Evolutionary conservation across 2,888 invertebrate species (phyloP).

Genomic region (Halocaridina rubra): DNA sequence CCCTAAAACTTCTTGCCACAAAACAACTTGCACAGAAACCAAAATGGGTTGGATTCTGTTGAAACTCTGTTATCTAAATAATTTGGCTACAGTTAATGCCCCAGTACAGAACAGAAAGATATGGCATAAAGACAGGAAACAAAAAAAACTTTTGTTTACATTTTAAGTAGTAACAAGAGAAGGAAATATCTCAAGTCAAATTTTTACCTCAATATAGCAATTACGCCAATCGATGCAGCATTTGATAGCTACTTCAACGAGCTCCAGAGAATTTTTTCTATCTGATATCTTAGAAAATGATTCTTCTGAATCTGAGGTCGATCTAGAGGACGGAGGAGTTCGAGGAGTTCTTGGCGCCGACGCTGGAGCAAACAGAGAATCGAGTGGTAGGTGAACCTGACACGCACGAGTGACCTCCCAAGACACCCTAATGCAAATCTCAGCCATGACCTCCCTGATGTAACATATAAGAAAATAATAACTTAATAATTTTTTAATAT

Average conservation of each 20-base stretch:
- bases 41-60: too few species aligned
- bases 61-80: too few species aligned
- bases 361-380: constrained; percentile 29
- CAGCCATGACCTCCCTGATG: constrained; percentile 37
- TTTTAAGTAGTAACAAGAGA: too few species aligned
- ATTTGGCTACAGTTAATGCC: too few species aligned
- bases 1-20: too few species aligned
- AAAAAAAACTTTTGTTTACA: too few species aligned
- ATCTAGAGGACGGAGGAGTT: not conserved
- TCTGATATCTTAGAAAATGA: not conserved
- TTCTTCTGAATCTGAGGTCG: not conserved
- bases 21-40: too few species aligned
- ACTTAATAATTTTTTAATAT: too few species aligned
- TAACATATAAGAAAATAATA: too few species aligned
- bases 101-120: too few species aligned
- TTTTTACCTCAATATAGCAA: constrained; percentile 45
- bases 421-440: constrained; percentile 43
- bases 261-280: constrained; percentile 12
- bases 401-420: constrained; percentile 51
- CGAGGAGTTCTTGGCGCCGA: not conserved
- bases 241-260: constrained; percentile 48
- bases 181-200: not conserved
- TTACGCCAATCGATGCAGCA: constrained; percentile 58
- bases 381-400: constrained; percentile 48
- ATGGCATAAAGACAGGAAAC: too few species aligned